These are phyloP conservation scores for Tenthredo livida DNA, from an alignment of 2,888 invertebrate genomes.

Conservation along the genomic window DNA sequence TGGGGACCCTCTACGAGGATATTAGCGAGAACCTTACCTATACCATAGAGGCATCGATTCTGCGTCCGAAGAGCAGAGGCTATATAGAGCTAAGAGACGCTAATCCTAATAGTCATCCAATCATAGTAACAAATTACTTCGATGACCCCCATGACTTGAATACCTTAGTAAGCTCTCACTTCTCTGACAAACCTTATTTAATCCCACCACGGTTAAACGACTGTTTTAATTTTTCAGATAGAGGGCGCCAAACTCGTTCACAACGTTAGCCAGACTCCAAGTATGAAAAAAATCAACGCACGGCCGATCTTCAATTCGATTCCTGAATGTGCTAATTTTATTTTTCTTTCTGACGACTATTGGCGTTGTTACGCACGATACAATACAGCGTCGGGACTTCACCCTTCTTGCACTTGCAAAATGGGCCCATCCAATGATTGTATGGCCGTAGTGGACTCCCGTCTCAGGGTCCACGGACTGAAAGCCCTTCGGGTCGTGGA, in stretches of 20 bases:
- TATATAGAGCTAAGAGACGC: slow-evolving; percentile 83
- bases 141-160: slow-evolving; percentile 82
- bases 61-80: slow-evolving; percentile 88
- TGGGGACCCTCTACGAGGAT: slow-evolving; percentile 86
- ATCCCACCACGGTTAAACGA: not conserved
- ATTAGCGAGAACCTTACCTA: slow-evolving; percentile 85
- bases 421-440: slow-evolving; percentile 85
- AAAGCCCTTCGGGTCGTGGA: slow-evolving; percentile 86
- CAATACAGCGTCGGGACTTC: slow-evolving; percentile 89
- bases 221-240: slow-evolving; percentile 78
- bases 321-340: slow-evolving; percentile 84
- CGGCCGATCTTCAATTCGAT: slow-evolving; percentile 83
- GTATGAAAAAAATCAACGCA: slow-evolving; percentile 82
- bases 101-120: slow-evolving; percentile 86
- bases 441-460: slow-evolving; percentile 85
- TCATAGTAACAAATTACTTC: slow-evolving; percentile 94
- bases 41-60: slow-evolving; percentile 84
- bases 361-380: slow-evolving; percentile 88
- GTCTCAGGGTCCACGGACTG: slow-evolving; percentile 86
- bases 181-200: not conserved
- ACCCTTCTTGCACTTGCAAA: slow-evolving; percentile 90
- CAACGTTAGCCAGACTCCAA: slow-evolving; percentile 81
- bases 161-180: slow-evolving; percentile 82
- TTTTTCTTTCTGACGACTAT: slow-evolving; percentile 86
- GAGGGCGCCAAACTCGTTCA: slow-evolving; percentile 88